phyloP scores from a whole-genome alignment of 2,888 invertebrate genomes.

The Lasiommata megera region DNA sequence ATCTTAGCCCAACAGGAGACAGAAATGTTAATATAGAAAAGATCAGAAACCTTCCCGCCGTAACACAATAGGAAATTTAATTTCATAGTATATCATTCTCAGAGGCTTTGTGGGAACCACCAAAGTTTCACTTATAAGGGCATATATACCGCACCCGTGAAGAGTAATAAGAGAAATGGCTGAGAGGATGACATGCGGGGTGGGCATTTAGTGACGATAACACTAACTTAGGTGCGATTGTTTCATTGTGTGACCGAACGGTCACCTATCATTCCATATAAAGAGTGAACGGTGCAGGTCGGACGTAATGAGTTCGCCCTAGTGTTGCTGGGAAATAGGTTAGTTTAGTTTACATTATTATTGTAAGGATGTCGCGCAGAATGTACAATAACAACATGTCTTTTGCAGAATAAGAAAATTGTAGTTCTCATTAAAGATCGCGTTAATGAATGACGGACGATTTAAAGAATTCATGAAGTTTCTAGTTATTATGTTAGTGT shows the following conservation, averaged over 20 bases:
- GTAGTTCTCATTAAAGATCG: too few species aligned
- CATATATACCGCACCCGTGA: conserved; percentile 1
- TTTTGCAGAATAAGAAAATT: too few species aligned
- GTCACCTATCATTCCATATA: conserved; percentile 50
- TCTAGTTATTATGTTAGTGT: too few species aligned
- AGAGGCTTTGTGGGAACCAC: not conserved
- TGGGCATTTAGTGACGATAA: conserved; percentile 12
- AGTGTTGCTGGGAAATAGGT: conserved; percentile 28
- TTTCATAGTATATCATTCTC: not conserved
- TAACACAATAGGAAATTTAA: not conserved
- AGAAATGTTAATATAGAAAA: too few species aligned
- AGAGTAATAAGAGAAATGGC: conserved; percentile 12
- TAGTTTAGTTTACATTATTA: not conserved
- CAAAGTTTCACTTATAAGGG: conserved; percentile 13
- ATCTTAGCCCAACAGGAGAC: too few species aligned
- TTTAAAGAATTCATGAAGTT: too few species aligned
- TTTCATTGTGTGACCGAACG: conserved; percentile 17
- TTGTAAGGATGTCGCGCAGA: too few species aligned
- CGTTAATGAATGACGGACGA: too few species aligned
- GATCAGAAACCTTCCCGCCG: too few species aligned
- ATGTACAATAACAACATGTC: too few species aligned
- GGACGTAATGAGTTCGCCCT: conserved; percentile 31
- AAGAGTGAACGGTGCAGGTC: conserved; percentile 32
- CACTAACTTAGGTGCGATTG: conserved; percentile 11
- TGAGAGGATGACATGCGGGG: conserved; percentile 7